Conservation (phyloP, 2,113 vertebrate species). For the Lophochroa leadbeateri region DNA sequence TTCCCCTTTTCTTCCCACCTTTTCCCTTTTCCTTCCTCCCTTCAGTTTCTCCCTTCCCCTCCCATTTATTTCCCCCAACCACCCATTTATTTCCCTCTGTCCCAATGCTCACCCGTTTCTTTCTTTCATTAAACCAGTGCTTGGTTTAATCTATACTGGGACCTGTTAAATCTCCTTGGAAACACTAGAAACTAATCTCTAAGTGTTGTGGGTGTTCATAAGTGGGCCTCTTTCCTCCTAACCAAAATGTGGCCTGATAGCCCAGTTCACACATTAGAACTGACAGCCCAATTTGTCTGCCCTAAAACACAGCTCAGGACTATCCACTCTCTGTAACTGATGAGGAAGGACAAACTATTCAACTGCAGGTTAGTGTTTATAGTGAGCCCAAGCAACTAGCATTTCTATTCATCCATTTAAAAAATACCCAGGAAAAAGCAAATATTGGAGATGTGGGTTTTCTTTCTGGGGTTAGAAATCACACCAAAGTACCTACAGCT, state of each 20-base stretch:
- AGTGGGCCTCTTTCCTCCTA: slow-evolving; percentile 23
- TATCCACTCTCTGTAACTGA: background rate
- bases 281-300: slow-evolving; percentile 56
- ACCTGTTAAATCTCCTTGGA: slow-evolving; percentile 42
- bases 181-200: slow-evolving; percentile 44
- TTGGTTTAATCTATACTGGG: background rate
- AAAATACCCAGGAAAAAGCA: background rate
- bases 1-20: background rate
- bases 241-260: slow-evolving; percentile 53
- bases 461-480: background rate
- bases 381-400: background rate
- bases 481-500: background rate
- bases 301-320: slow-evolving; percentile 35
- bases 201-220: slow-evolving; percentile 32
- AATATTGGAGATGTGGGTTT: background rate
- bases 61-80: background rate
- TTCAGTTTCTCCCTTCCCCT: background rate
- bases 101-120: background rate
- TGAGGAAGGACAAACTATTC: slow-evolving; percentile 18
- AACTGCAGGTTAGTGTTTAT: background rate
- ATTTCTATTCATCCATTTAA: background rate
- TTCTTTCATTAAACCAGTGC: background rate
- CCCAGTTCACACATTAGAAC: slow-evolving; percentile 51
- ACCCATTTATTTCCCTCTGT: background rate
- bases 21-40: background rate